Evolutionary conservation across 2,113 vertebrate genomes (phyloP).

Genomic region (Atlantisia rogersi): DNA sequence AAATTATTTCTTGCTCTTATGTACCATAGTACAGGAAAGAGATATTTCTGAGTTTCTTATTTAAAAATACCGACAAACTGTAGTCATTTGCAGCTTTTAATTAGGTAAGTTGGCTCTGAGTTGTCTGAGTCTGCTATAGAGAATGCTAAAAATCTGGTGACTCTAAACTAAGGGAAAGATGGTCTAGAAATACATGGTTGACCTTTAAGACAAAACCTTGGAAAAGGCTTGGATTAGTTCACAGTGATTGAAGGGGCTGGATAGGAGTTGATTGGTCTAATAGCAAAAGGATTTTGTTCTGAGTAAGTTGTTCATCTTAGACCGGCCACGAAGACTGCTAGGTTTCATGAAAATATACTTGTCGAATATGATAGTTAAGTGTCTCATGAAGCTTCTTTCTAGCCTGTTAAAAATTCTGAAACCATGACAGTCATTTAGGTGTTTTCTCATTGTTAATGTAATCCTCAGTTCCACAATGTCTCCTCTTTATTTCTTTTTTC

Average conservation of each 20-base stretch:
- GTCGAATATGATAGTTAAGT: background rate
- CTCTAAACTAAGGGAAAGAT: background rate
- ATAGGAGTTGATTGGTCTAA: background rate
- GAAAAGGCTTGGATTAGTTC: background rate
- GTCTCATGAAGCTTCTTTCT: background rate
- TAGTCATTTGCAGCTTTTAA: background rate
- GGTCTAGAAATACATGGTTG: background rate
- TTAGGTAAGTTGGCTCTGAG: background rate
- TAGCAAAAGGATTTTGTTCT: background rate
- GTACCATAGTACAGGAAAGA: background rate
- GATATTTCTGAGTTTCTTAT: background rate
- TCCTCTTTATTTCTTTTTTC: background rate
- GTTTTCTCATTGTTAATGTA: background rate
- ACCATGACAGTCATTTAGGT: background rate
- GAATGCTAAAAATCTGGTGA: background rate
- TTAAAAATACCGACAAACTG: background rate
- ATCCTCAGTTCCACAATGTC: background rate
- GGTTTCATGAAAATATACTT: background rate
- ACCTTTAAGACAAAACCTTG: background rate
- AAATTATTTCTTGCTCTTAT: background rate
- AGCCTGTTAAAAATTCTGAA: background rate
- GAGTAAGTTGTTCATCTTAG: background rate
- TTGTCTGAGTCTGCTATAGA: background rate
- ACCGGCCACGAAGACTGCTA: background rate
- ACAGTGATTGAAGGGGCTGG: background rate